Evolutionary conservation across 2,113 vertebrate genomes (phyloP), one percentile per base, ranked within the genome.

Genomic region (Cyphomyrus plagiostoma): DNA sequence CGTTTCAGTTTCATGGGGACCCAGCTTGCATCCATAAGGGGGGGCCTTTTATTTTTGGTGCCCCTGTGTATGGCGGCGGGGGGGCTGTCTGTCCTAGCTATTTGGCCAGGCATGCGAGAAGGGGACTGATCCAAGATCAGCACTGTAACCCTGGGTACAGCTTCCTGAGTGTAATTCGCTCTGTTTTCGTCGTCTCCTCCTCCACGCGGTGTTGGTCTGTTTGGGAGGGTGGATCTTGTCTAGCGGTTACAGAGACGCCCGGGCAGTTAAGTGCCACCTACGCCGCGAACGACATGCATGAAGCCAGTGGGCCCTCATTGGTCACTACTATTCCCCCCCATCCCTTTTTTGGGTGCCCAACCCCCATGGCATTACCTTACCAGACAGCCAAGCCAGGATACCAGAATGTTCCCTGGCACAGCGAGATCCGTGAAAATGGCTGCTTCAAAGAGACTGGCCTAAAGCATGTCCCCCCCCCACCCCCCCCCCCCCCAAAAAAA

Each of bases 1-100:
- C 26, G 23, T 70, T 45, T 35, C 17, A 5, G 13, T 53, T 77
- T 80, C 42, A 46, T 56, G 86, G 19, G 50, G 26, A 62, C 77
- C 84, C 30, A 10, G 46, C 39, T 5, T 13, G 86, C 86, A 48
- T 91, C 88, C 74, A 46, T 91, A 66, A 49, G 3, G 83, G 53
- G 5, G 83, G 9, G 83, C 21, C 84, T 91, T 91, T 89, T 90
- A 70, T 91, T 92, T 87, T 49, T 50, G 90, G 89, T 89, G 90
- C 89, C 90, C 89, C 90, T 26, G 77, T 62, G 23, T 90, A 88
- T 77, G 35, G 35, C 88, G 42, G 42, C 0, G 46, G 86, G 86
- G 91, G 88, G 89, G 80, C 85, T 91, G 89, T 89, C 91, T 87
- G 87, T 89, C 53, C 89, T 88, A 89, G 74, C 39, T 21, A 50